Evolutionary conservation across 2,888 invertebrate genomes (phyloP), one percentile per base, ranked within the genome.

Genomic region (Aromia moschata): DNA sequence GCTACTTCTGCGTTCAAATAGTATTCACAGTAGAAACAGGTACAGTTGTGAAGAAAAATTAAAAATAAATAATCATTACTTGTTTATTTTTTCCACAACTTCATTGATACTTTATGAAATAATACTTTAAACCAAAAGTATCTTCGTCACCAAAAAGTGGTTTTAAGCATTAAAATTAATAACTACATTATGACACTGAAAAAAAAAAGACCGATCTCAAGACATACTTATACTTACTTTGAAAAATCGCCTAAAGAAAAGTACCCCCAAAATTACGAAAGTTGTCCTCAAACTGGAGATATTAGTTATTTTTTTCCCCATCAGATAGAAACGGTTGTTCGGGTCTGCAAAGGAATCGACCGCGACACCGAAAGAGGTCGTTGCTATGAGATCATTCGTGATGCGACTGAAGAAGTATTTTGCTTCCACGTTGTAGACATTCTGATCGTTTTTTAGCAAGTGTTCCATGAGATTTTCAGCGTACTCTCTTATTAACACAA

Each of bases 321-420:
- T 82, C 20, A 68, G 47, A 63, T 83, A 86, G 71, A 87, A 87
- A 16, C 82, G 73, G 62, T 86, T 86, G 0, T 84, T 70, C 2
- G 75, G 77, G 0, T 86, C 80, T 4, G 74, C 72, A 10, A 84
- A 77, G 0, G 87, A 87, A 67, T 87, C 81, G 1, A 85, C 81
- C 64, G 83, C 80, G 1, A 84, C 66, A 0, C 85, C 85, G 64
- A 84, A 85, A 2, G 83, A 84, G 17, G 82, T 80, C 0, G 83
- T 80, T 0, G 84, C 85, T 55, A 85, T 84, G 0, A 84, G 83
- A 67, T 85, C 84, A 57, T 82, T 84, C 0, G 83, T 76, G 58
- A 79, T 84, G n/a, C 84, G 47, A 9, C 36, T 47, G 17, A 47
- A 47, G 2, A 31, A 10, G 3, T 20, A 83, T 58, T 81, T 83